These are phyloP conservation scores for Hephaestus fuliginosus DNA, from an alignment of 2,797 vertebrate genomes.

Conservation along the genomic window DNA sequence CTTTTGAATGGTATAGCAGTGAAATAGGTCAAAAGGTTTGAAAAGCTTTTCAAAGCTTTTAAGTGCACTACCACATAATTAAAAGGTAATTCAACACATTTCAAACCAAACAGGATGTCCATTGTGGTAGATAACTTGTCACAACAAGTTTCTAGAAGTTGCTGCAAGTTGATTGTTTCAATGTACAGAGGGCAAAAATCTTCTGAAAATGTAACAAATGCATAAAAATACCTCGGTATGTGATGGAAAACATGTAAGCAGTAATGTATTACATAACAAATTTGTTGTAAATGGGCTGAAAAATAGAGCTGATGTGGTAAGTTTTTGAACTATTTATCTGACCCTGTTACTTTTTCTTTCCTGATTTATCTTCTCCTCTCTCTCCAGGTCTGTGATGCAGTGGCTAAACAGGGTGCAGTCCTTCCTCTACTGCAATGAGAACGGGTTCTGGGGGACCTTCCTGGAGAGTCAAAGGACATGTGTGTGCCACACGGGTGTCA, in stretches of 20 bases:
- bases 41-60: background rate
- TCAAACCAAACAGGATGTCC: background rate
- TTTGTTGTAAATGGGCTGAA: background rate
- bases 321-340: background rate
- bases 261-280: background rate
- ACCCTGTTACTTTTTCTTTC: constrained; percentile 44
- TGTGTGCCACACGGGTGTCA: constrained; percentile 96
- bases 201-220: background rate
- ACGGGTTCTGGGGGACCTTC: constrained; percentile 98
- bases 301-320: background rate
- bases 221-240: background rate
- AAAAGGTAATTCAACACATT: background rate
- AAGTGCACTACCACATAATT: background rate
- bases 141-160: background rate
- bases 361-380: constrained; percentile 15
- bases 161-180: background rate
- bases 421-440: constrained; percentile 99
- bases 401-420: constrained; percentile 99
- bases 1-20: background rate
- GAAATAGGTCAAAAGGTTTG: background rate
- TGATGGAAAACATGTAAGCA: background rate
- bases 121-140: background rate
- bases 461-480: constrained; percentile 97
- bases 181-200: background rate
- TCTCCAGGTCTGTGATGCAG: constrained; percentile 94